phyloP scores from a whole-genome alignment of 2,797 vertebrate species.

The Pteronotus mesoamericanus region DNA sequence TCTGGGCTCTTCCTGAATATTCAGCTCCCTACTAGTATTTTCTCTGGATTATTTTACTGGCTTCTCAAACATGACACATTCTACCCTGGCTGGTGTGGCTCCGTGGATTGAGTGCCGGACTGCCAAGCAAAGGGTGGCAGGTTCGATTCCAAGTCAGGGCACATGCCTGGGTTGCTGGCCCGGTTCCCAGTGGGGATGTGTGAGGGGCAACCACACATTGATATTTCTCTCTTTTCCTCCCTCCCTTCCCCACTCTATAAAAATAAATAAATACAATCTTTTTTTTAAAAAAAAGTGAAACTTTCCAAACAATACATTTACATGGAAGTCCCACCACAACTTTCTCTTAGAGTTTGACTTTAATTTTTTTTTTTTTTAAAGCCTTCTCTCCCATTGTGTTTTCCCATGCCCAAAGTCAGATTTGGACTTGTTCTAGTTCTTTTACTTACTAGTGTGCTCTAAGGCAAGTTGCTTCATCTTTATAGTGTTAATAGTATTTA shows the following conservation, averaged over 20 bases:
- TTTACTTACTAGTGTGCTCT: not conserved
- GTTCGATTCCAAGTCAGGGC: too few relatives aligned
- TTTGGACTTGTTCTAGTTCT: not conserved
- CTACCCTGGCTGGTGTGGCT: too few relatives aligned
- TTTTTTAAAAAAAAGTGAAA: too few relatives aligned
- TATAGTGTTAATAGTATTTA: not conserved
- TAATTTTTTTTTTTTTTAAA: not conserved
- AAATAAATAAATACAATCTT: too few relatives aligned
- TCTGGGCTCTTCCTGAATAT: not conserved
- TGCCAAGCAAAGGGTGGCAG: too few relatives aligned
- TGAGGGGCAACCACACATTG: too few relatives aligned
- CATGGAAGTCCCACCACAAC: not conserved
- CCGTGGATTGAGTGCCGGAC: too few relatives aligned
- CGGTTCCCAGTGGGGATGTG: too few relatives aligned
- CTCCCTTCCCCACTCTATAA: too few relatives aligned
- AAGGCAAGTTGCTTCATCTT: not conserved
- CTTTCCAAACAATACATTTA: too few relatives aligned
- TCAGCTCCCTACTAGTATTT: not conserved
- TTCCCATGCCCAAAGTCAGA: not conserved
- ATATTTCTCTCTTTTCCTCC: too few relatives aligned
- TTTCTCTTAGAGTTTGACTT: not conserved
- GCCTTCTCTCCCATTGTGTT: not conserved
- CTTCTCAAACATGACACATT: not conserved
- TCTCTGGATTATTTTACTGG: not conserved
- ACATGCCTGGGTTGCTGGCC: too few relatives aligned